phyloP scores from a whole-genome alignment of 2,797 vertebrate genomes.

The Percopsis omiscomaycus region DNA sequence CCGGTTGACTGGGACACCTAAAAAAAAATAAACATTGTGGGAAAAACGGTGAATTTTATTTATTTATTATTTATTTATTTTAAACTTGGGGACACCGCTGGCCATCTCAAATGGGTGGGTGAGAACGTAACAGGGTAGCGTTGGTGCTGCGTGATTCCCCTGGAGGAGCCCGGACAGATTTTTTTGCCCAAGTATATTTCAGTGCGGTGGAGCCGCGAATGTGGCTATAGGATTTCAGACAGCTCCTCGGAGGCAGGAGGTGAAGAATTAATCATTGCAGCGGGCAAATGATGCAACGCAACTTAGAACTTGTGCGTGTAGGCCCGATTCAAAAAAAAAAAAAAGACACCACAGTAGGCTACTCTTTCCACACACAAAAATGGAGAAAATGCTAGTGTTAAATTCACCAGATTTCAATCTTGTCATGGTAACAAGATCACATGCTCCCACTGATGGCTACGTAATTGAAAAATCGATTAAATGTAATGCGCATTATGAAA shows the following conservation, averaged over 20 bases:
- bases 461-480: slow-evolving; percentile 74
- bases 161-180: neutral
- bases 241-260: slow-evolving; percentile 11
- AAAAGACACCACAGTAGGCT: neutral
- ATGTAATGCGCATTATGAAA: slow-evolving; percentile 36
- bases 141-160: neutral
- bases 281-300: slow-evolving; percentile 44
- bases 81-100: neutral
- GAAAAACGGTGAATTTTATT: slow-evolving; percentile 20
- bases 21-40: slow-evolving; percentile 73
- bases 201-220: neutral
- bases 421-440: slow-evolving; percentile 72
- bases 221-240: slow-evolving; percentile 5
- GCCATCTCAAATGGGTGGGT: slow-evolving; percentile 23
- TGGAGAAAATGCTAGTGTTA: slow-evolving; percentile 43
- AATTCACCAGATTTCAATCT: slow-evolving; percentile 54
- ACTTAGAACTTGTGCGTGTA: slow-evolving; percentile 56
- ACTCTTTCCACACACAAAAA: slow-evolving; percentile 39
- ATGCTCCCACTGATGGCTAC: slow-evolving; percentile 66
- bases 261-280: slow-evolving; percentile 31
- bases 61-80: neutral
- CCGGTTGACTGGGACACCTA: slow-evolving; percentile 92
- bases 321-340: slow-evolving; percentile 36
- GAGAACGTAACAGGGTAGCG: slow-evolving; percentile 15
- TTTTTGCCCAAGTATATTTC: neutral